Evolutionary conservation across 2,797 vertebrate species (phyloP).

Genomic region (Microctenopoma lineatum): DNA sequence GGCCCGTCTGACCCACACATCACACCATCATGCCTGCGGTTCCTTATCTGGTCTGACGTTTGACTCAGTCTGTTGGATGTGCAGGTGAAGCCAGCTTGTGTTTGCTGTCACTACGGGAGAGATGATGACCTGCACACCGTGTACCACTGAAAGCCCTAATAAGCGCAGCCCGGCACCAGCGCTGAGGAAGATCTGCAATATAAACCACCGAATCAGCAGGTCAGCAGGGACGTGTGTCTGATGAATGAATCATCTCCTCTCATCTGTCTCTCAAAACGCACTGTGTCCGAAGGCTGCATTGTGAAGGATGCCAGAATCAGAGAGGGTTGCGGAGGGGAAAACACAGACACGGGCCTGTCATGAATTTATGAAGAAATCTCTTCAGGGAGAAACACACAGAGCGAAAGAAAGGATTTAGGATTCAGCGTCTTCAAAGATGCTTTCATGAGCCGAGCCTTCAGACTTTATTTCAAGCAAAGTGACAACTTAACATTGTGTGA

Average conservation of each 20-base stretch:
- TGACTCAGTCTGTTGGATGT: conserved; percentile 61
- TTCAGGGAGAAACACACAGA: conserved; percentile 49
- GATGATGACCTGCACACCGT: conserved; percentile 55
- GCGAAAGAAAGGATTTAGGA: conserved; percentile 43
- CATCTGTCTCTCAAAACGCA: conserved; percentile 66
- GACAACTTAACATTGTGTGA: conserved; percentile 35
- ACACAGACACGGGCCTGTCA: conserved; percentile 42
- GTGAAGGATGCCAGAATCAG: conserved; percentile 67
- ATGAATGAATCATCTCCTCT: conserved; percentile 78
- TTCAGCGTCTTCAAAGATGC: conserved; percentile 32
- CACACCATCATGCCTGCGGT: conserved; percentile 50
- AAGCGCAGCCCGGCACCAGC: conserved; percentile 41
- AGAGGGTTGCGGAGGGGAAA: conserved; percentile 41
- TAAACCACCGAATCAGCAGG: conserved; percentile 69
- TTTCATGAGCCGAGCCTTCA: conserved; percentile 33
- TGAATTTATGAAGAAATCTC: conserved; percentile 60
- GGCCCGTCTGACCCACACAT: conserved; percentile 45
- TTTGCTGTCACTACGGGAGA: conserved; percentile 54
- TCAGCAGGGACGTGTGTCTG: conserved; percentile 65
- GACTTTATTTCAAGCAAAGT: conserved; percentile 41
- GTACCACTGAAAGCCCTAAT: conserved; percentile 63
- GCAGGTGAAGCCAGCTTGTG: conserved; percentile 52
- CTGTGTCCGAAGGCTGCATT: conserved; percentile 57
- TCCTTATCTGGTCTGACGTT: conserved; percentile 64
- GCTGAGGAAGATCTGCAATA: conserved; percentile 58